Conservation (phyloP, 2,888 invertebrate genomes). For the Argyra leucocephala region DNA sequence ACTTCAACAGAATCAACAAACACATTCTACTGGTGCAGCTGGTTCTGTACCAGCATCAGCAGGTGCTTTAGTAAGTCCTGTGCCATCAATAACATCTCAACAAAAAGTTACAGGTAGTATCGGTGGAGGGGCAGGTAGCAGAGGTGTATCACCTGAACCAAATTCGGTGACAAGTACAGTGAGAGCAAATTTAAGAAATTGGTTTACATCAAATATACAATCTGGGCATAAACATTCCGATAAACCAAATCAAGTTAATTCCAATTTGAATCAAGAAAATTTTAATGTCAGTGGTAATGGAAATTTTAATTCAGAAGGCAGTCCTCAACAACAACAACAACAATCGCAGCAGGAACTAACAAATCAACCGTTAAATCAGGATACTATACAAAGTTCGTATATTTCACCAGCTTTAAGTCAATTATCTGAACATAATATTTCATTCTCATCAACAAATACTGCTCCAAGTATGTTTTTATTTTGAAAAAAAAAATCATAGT, state of each 20-base stretch:
- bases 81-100: neutral
- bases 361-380: constrained; percentile 29
- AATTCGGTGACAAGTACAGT: constrained; percentile 22
- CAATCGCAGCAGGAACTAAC: constrained; percentile 25
- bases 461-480: constrained; percentile 22
- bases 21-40: constrained; percentile 12
- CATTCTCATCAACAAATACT: constrained; percentile 26
- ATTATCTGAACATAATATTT: constrained; percentile 29
- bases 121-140: neutral
- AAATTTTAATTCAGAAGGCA: constrained; percentile 36
- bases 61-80: constrained; percentile 16
- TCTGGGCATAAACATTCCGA: constrained; percentile 25
- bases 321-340: constrained; percentile 36
- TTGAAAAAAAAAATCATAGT: constrained; percentile 12
- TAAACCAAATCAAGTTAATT: constrained; percentile 22
- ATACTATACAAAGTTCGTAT: constrained; percentile 41
- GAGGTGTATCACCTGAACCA: constrained; percentile 26
- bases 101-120: neutral
- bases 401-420: constrained; percentile 35
- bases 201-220: constrained; percentile 34
- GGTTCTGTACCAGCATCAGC: constrained; percentile 9
- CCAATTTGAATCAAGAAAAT: constrained; percentile 23
- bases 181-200: constrained; percentile 34
- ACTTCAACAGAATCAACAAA: constrained; percentile 8
- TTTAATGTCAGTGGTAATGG: constrained; percentile 25